These are phyloP conservation scores for Tenthredo distinguenda DNA, from an alignment of 2,888 invertebrate species.

Conservation along the genomic window DNA sequence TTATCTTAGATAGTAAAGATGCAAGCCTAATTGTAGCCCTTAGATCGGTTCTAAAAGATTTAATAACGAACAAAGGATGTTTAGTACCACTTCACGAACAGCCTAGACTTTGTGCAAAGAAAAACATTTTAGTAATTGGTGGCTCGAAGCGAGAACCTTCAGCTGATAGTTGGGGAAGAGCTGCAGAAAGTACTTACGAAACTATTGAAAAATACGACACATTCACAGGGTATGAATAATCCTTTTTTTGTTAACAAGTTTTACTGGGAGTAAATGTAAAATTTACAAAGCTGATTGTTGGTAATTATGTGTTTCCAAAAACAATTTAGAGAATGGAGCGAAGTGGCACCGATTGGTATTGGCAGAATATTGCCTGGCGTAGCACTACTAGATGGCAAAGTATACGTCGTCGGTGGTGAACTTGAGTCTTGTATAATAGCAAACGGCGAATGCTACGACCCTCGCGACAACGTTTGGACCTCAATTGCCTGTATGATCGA, in stretches of 20 bases:
- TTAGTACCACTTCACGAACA: constrained; percentile 87
- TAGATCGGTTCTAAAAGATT: constrained; percentile 88
- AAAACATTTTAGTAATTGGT: constrained; percentile 92
- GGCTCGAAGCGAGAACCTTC: constrained; percentile 90
- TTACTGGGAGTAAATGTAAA: neutral
- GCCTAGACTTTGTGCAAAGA: constrained; percentile 92
- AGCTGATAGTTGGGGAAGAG: constrained; percentile 85
- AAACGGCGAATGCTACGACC: constrained; percentile 92
- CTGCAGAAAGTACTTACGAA: constrained; percentile 90
- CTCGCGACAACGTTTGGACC: constrained; percentile 82
- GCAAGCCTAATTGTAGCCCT: constrained; percentile 90
- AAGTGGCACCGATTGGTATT: constrained; percentile 89
- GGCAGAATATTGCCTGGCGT: constrained; percentile 94
- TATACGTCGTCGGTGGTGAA: constrained; percentile 96
- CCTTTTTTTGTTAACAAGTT: neutral
- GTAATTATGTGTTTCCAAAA: neutral
- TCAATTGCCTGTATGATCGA: constrained; percentile 84
- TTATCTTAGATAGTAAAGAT: constrained; percentile 88
- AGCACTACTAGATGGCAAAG: constrained; percentile 89
- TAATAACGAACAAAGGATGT: constrained; percentile 87
- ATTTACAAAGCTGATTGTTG: neutral
- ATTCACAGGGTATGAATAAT: constrained; percentile 81
- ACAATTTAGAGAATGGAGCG: constrained; percentile 86
- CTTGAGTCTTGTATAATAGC: constrained; percentile 93
- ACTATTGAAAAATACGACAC: constrained; percentile 92